Conservation (phyloP, 2,888 invertebrate species). For the Automeris io region DNA sequence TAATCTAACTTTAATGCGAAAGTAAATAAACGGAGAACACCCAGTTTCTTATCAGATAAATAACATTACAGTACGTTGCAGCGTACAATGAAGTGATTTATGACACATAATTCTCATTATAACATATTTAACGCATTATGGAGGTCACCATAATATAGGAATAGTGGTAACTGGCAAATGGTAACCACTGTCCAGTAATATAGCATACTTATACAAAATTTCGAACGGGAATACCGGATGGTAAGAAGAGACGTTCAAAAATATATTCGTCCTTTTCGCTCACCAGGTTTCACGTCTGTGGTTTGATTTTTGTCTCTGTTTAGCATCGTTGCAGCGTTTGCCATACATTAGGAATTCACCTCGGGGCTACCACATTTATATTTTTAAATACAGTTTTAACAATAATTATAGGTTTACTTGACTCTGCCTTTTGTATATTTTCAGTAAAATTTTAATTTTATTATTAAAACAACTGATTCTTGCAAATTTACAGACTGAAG, state of each 20-base stretch:
- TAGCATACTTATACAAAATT: constrained; percentile 34
- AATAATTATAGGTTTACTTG: too few species aligned
- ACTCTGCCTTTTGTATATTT: too few species aligned
- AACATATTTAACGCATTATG: not conserved
- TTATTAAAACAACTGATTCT: too few species aligned
- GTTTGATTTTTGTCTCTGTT: constrained; percentile 34
- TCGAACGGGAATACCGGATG: constrained; percentile 69
- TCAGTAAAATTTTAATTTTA: too few species aligned
- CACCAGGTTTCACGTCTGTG: constrained; percentile 17
- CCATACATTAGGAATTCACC: not conserved
- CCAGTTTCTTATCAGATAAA: constrained; percentile 20
- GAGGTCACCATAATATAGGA: not conserved
- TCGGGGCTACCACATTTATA: too few species aligned
- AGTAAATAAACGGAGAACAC: constrained; percentile 9
- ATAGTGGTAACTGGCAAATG: constrained; percentile 4
- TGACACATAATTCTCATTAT: not conserved
- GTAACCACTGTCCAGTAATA: constrained; percentile 5
- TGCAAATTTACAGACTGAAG: too few species aligned
- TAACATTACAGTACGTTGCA: constrained; percentile 3
- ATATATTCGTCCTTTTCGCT: constrained; percentile 36
- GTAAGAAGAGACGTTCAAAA: constrained; percentile 28
- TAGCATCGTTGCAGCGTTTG: constrained; percentile 13
- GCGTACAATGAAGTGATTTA: not conserved
- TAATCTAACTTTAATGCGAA: constrained; percentile 9
- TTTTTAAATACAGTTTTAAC: too few species aligned